Evolutionary conservation across 2,888 invertebrate species (phyloP), one percentile per base, ranked within the genome.

Genomic region (Ormyrus pomaceus): DNA sequence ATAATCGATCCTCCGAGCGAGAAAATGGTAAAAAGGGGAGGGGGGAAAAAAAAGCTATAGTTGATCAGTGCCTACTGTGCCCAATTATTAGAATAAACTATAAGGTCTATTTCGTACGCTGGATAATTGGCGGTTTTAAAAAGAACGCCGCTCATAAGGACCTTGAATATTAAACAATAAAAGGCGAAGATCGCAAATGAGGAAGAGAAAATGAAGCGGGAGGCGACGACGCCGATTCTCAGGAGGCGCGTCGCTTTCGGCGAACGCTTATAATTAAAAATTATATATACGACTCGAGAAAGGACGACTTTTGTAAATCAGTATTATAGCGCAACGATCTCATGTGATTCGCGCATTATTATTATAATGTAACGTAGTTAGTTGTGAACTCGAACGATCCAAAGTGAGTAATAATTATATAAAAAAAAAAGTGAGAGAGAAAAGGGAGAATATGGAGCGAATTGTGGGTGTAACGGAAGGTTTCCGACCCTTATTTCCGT

Each of bases 391-490:
- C 64, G 13, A 71, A 74, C 45, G 64, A 75, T 64, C 5, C 34
- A 45, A 62, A 19, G 51, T 64, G 19, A 73, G 10, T 50, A 70
- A 53, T 65, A 55, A 66, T 50, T 13, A 69, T 45, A 58, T n/a
- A 34, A 19, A 59, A 34, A 46, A 46, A 46, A 46, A 58, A 50
- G 46, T 19, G 3, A 56, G 46, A 64, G n/a, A 72, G 51, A 61
- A 62, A 9, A 19, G 19, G n/a, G 11, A n/a, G 45, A 59, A 56
- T 34, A 53, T 59, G 19, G 46, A 65, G 64, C 58, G 55, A 72
- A 48, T 81, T 83, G 82, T 64, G 56, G 83, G 82, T 84, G 83
- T 85, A 83, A 84, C 77, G 84, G 84, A 85, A 85, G 84, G 83
- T 86, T 84, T 82, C 79, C 82, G 46, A 62, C 51, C 55, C 55